Base-by-base conservation (phyloP, 1,140 invertebrate genomes). In the Panagrolaimus sp. region DNA sequence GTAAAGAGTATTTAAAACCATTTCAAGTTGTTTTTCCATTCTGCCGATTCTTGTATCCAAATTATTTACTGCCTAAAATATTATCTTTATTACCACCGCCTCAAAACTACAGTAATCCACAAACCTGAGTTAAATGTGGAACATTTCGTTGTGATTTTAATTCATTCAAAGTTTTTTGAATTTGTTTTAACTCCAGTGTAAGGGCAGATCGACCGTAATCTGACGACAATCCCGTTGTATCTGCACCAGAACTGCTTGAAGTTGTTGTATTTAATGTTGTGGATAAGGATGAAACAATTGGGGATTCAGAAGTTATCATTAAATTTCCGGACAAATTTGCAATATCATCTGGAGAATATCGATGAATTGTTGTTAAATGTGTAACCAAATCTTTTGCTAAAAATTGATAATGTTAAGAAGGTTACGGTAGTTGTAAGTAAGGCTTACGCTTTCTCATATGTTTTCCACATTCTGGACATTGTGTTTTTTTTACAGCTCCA, bases 21-120 rank as follows among this genome's bases (percentile, higher is more conserved):
- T 82, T 65, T 82, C 80, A 62, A 82, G 21, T 28, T 83, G 80
- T 65, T 82, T 82, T 63, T 82, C 80, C n/a, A 82, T 64, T 14
- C 76, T 47, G 14, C 65, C 72, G 24, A 82, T 73, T 28, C 80
- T 77, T 10, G 66, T 43, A 62, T 82, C 80, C 4, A 82, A 43
- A 0, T 45, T 58, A 1, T 28, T 69, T 1, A 83, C 46, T 43
- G 73, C 63, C 75, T 82, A 69, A 55, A 82, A 67, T 6, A n/a
- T n/a, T n/a, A n/a, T n/a, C n/a, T n/a, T n/a, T n/a, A n/a, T n/a
- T n/a, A n/a, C n/a, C n/a, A n/a, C n/a, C n/a, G n/a, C n/a, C n/a
- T n/a, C n/a, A n/a, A 5, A 14, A 52, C 3, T 15, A 65, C 6
- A 43, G 14, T 1, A 21, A 64, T 12, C 17, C 62, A 7, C 32